Evolutionary conservation across 2,888 invertebrate species (phyloP), one percentile per base, ranked within the genome.

Genomic region (Pterobdella sp.): DNA sequence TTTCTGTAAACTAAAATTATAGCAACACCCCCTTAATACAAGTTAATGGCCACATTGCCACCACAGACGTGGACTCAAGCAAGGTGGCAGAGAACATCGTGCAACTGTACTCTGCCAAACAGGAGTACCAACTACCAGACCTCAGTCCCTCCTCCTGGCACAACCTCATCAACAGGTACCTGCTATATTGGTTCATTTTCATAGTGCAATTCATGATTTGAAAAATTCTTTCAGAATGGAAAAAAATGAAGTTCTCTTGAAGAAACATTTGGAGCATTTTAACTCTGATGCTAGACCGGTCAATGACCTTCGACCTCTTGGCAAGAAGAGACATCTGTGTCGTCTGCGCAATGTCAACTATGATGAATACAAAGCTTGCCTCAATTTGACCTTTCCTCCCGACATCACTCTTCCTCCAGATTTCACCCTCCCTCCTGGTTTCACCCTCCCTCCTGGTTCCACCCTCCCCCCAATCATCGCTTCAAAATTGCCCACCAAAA

Each of bases 101-200:
- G 32, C 37, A 42, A 34, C 37, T 67, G n/a, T 75, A 75, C 49
- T 68, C 68, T 1, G 71, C 74, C 26, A 49, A 68, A 18, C n/a
- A 69, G 4, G 76, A 74, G 31, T 75, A 75, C 65, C 34, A 35
- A 0, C 60, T 75, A 29, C 32, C 34, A 18, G 74, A 75, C 65
- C 66, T 75, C 26, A 69, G 69, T 31, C 68, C 76, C 3, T 31
- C 52, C 14, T 75, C 74, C 1, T 75, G 74, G 74, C 42, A 73
- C 35, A 18, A 68, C 37, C 66, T 75, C 22, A 34, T 56, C 31
- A 35, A 74, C n/a, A 73, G 72, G 74, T 75, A 26, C 22, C 60
- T 31, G 10, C 18, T 42, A 14, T 42, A 42, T 42, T 7, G 18
- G 42, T 42, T 42, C 42, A 14, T 18, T 18, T 42, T 42, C 18